Percentiles rank a stretch among this genome's conserved stretches.
phyloP scores from a whole-genome alignment of 2,797 vertebrate genomes.

The Halcyon leucocephala region DNA sequence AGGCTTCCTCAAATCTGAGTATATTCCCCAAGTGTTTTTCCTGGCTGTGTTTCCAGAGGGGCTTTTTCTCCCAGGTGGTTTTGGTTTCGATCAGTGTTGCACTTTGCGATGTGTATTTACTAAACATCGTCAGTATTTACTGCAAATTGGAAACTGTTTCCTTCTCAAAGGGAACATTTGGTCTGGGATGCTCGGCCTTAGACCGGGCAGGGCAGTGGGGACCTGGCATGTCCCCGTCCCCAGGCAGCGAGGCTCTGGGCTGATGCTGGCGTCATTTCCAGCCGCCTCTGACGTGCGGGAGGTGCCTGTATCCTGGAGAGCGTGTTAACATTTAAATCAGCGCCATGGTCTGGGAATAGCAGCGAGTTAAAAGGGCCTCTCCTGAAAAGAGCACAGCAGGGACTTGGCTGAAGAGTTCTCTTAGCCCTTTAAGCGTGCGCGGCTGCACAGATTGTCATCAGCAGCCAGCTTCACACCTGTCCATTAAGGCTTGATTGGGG shows the following conservation, averaged over 20 bases:
- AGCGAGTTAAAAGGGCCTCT: slow-evolving; percentile 42
- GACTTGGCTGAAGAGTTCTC: slow-evolving; percentile 61
- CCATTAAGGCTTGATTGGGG: background rate
- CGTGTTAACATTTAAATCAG: slow-evolving; percentile 30
- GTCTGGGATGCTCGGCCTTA: background rate
- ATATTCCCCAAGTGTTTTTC: background rate
- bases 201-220: background rate
- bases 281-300: background rate
- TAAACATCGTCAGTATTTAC: background rate
- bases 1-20: background rate
- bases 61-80: background rate
- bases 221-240: rapidly evolving
- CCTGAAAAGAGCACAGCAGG: slow-evolving; percentile 56
- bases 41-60: background rate
- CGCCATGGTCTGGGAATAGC: slow-evolving; percentile 10
- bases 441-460: slow-evolving; percentile 23
- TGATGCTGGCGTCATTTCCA: background rate
- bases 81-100: background rate
- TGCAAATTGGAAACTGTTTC: rapidly evolving
- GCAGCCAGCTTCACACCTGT: background rate
- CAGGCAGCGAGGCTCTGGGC: background rate
- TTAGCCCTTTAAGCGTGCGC: background rate
- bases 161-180: rapidly evolving
- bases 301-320: background rate
- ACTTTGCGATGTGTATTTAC: background rate